Percentiles rank a stretch among this genome's conserved stretches.
Conservation (phyloP, 1,140 invertebrate species). For the Trichogramma pretiosum region DNA sequence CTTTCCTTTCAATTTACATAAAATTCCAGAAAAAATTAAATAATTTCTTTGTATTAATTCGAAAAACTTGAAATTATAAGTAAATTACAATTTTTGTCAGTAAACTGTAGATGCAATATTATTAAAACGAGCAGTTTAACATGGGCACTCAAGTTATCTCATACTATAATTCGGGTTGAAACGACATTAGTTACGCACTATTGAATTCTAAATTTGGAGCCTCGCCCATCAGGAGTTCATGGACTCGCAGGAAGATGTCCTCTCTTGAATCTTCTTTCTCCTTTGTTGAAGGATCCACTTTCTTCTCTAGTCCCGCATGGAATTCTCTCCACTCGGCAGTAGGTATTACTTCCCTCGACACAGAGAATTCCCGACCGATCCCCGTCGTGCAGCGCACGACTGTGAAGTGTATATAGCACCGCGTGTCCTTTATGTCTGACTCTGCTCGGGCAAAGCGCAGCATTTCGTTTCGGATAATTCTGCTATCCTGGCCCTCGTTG, state of each 20-base stretch:
- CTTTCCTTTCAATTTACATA: too few relatives aligned
- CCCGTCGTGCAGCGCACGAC: background rate
- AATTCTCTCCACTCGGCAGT: too few relatives aligned
- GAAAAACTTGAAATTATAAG: background rate
- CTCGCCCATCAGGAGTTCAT: slow-evolving; percentile 39
- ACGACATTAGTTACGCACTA: slow-evolving; percentile 42
- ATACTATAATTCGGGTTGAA: too few relatives aligned
- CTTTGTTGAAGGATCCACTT: background rate
- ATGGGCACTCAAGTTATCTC: background rate
- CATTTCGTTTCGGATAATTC: too few relatives aligned
- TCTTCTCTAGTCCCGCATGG: background rate
- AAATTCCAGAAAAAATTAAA: background rate
- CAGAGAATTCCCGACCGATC: too few relatives aligned
- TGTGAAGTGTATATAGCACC: background rate
- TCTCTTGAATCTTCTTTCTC: background rate
- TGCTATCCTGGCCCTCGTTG: slow-evolving; percentile 45
- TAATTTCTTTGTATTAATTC: background rate
- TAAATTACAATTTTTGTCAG: background rate
- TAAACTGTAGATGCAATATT: too few relatives aligned
- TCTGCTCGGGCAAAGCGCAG: too few relatives aligned
- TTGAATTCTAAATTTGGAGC: slow-evolving; percentile 48
- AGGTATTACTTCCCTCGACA: too few relatives aligned
- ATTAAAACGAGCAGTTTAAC: background rate
- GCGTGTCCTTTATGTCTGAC: too few relatives aligned
- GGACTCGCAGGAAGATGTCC: slow-evolving; percentile 30